Evolutionary conservation across 2,888 invertebrate species (phyloP), one percentile per base, ranked within the genome.

Genomic region (Drosophila borealis): DNA sequence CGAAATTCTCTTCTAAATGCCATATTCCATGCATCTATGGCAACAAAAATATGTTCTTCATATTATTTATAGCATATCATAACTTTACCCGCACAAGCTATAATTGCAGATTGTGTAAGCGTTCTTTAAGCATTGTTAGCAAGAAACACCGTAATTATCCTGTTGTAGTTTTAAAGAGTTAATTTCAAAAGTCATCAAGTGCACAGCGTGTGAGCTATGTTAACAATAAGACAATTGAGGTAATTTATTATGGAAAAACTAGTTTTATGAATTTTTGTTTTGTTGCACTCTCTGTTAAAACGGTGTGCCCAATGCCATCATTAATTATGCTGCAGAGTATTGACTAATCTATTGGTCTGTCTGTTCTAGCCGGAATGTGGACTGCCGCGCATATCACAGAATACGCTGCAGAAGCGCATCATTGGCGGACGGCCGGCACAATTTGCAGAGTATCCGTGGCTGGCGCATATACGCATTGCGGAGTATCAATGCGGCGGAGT

Each of bases 401-500:
- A 93, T 56, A 93, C 94, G 21, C 89, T 95, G 1, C 95, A 95
- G 88, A 96, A 96, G 90, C 93, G 97, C 54, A 97, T 97, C 69
- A 96, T 97, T 44, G 97, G 97, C 0, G 97, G 97, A 0, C 93
- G 96, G 4, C 96, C 96, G 77, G 97, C 97, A 0, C 93, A 94
- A 75, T 96, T 94, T 49, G 92, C 92, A 0, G 96, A 96, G 93
- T 96, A 96, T 88, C 97, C 97, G 0, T 97, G 97, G 97, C 97
- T 97, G 90, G 96, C 96, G 0, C 97, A 97, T 82, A 96, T 97
- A 70, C 94, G 97, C 88, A 96, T 97, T 78, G 95, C 95, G 0
- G 95, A 96, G 79, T 97, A 95, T 88, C 97, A 97, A 87, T 97
- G 97, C 84, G 97, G 97, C 2, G 97, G 97, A 0, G 96, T 96